Evolutionary conservation across 2,797 vertebrate genomes (phyloP), one percentile per base, ranked within the genome.

Genomic region (Erpetoichthys calabaricus): DNA sequence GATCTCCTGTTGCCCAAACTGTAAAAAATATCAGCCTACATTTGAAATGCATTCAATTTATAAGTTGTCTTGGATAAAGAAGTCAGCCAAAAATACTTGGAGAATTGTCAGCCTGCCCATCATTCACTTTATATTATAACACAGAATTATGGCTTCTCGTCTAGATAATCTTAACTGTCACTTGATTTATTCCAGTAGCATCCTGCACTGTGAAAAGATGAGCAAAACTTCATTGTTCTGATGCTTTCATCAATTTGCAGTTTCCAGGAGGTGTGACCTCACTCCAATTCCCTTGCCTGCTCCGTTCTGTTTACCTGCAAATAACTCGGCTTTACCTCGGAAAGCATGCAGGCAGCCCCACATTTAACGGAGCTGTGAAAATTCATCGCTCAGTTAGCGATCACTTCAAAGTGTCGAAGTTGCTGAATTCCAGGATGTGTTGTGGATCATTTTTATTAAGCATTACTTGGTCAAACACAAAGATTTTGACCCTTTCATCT

Each of bases 211-310:
- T 69, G 73, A 68, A 74, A 75, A 75, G 78, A 77, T 75, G 76
- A 75, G 74, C 59, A 70, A 73, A 63, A 67, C 67, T 68, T 74
- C 68, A 68, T 74, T 72, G 73, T 80, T 73, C 72, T 70, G 71
- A 65, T 51, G 68, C 69, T 71, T 71, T 73, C 71, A 64, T 74
- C 73, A 78, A 81, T 81, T 80, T 72, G 66, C 77, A 74, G 66
- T 73, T 80, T 80, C 75, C 77, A 74, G 79, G 77, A 77, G 76
- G 79, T 79, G 73, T 25, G 67, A 78, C 70, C 69, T 73, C 72
- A 68, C 70, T 71, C 75, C 75, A 67, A 59, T 63, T 67, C 68
- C 68, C 62, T 66, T 72, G 63, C 69, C 63, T 62, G 62, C 65
- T 69, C 72, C 73, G 75, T 75, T 73, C 74, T 76, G 75, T 78